Evolutionary conservation across 2,797 vertebrate species (phyloP).

Genomic region (Sebastes diaconus): DNA sequence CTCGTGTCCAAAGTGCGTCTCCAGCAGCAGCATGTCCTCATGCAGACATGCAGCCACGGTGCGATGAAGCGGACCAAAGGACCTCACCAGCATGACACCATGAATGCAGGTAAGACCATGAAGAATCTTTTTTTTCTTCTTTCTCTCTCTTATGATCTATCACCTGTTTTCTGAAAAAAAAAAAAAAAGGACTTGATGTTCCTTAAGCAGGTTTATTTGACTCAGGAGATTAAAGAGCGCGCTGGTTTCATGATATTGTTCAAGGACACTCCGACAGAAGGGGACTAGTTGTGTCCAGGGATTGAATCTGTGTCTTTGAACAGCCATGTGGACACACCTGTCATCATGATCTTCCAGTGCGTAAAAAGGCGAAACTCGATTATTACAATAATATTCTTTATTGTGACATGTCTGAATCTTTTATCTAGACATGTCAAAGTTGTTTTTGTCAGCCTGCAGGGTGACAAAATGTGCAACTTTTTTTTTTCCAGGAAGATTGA

Average conservation of each 20-base stretch:
- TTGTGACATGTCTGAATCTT: neutral
- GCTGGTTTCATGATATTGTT: constrained; percentile 1
- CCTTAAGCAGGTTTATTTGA: constrained; percentile 4
- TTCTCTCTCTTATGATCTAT: neutral
- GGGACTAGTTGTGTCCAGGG: neutral
- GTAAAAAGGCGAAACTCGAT: constrained; percentile 12
- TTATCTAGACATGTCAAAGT: neutral
- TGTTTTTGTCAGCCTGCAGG: neutral
- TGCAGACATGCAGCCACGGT: constrained; percentile 78
- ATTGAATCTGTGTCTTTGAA: neutral
- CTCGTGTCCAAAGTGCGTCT: constrained; percentile 71
- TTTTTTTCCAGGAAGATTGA: neutral
- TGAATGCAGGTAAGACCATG: constrained; percentile 75
- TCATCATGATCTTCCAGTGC: neutral
- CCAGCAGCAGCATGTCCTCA: constrained; percentile 82
- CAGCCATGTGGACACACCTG: neutral
- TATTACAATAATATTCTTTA: too few species aligned
- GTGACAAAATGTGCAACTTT: neutral
- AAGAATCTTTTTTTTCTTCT: neutral
- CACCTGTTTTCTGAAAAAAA: neutral
- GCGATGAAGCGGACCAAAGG: constrained; percentile 78
- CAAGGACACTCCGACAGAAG: constrained; percentile 19
- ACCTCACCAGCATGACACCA: constrained; percentile 62
- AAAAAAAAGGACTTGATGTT: constrained; percentile 7
- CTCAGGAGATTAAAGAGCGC: neutral